These are phyloP conservation scores for Spondyliosoma cantharus DNA, from an alignment of 2,797 vertebrate genomes.

Conservation along the genomic window DNA sequence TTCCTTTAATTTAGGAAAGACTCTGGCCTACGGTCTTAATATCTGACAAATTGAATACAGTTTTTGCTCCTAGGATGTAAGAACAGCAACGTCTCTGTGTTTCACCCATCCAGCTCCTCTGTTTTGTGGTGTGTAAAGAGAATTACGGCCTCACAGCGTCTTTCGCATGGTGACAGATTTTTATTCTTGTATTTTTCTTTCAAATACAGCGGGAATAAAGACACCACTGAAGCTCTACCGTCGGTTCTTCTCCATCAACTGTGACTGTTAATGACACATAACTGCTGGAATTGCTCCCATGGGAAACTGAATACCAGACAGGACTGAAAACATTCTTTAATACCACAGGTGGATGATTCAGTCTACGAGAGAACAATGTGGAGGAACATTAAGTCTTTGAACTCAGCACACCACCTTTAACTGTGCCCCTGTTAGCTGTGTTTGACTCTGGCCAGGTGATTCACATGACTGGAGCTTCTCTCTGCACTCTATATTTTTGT, in stretches of 20 bases:
- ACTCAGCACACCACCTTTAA: constrained; percentile 20
- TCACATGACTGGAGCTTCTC: constrained; percentile 48
- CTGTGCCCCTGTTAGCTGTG: constrained; percentile 30
- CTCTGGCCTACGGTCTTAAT: neutral
- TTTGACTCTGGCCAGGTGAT: constrained; percentile 21
- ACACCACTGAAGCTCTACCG: constrained; percentile 13
- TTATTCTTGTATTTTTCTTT: constrained; percentile 22
- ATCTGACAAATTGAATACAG: neutral
- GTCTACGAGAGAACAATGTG: constrained; percentile 45
- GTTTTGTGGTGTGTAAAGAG: constrained; percentile 16
- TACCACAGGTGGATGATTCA: constrained; percentile 68
- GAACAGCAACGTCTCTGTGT: constrained; percentile 1
- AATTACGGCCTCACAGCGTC: constrained; percentile 33
- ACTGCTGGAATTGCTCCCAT: constrained; percentile 48
- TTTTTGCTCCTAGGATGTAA: constrained; percentile 8
- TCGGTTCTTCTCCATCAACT: constrained; percentile 31
- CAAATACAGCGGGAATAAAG: constrained; percentile 16
- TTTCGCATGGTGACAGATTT: constrained; percentile 41
- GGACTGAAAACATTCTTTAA: constrained; percentile 66
- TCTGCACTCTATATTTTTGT: constrained; percentile 21
- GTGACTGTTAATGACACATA: constrained; percentile 61
- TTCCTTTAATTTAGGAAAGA: constrained; percentile 7
- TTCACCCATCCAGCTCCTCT: constrained; percentile 18
- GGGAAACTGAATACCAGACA: constrained; percentile 69
- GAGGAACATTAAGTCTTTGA: constrained; percentile 58